Evolutionary conservation across 2,888 invertebrate species (phyloP), one percentile per base, ranked within the genome.

Genomic region (Slavum lentiscoides): DNA sequence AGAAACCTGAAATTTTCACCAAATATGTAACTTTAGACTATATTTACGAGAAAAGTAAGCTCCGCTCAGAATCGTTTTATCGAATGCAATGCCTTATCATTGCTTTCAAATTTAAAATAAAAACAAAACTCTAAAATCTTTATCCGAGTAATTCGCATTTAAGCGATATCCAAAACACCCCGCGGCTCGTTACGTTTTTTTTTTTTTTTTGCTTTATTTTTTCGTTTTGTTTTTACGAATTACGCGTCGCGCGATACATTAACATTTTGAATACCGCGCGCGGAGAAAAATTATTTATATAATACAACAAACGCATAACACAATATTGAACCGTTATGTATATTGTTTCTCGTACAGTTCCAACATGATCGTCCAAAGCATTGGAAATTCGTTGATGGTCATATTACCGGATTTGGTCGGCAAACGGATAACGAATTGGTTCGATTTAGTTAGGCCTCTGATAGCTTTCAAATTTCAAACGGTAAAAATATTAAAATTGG

Each of bases 401-500:
- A 94, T 96, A 84, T 88, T 96, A 83, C 94, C 96, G 1, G 94
- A 95, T 85, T 87, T 96, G 81, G 89, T 95, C 83, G 95, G 96
- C 15, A 94, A 95, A 87, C 94, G 93, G 86, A 92, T 98, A 82
- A 94, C 94, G 0, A 93, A 95, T 85, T 93, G 95, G 91, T 98
- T 98, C 86, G 94, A 94, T 85, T 88, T 98, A 80, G 93, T 95
- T 53, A 91, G 97, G 84, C 98, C 98, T 0, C 89, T 97, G 82
- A 95, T 97, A 85, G 93, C 95, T 11, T 97, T 98, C 87, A 94
- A 94, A 86, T 97, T 97, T 88, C 92, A 94, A 87, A 95, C 95
- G 85, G 98, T 98, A 89, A 39, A 23, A 30, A 30, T 30, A 30
- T 30, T 30, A 30, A 30, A 30, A 30, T 30, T 30, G 30, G 4